A percentile compares a stretch with the other conserved stretches of the same genome.
phyloP scores from a whole-genome alignment of 2,113 vertebrate genomes.

The Bostrychus sinensis region DNA sequence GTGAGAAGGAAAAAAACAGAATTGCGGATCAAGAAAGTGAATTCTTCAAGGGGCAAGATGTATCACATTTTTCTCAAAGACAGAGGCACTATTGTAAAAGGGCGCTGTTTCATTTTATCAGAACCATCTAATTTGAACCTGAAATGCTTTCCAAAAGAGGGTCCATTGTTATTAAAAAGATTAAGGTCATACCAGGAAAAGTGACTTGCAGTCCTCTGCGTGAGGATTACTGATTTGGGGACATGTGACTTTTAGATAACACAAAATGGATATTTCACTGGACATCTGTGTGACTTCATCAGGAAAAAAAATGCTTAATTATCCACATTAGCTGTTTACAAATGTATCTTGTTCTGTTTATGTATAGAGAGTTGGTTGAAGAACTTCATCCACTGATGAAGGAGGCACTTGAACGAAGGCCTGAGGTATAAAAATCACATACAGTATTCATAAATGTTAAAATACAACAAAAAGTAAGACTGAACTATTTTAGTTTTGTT shows the following conservation, averaged over 20 bases:
- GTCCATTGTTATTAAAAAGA: conserved; percentile 48
- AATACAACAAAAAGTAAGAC: no score
- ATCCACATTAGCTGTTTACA: conserved; percentile 2
- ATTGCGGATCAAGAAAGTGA: conserved; percentile 22
- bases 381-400: conserved; percentile 99
- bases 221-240: conserved; percentile 40
- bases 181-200: conserved; percentile 33
- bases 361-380: conserved; percentile 92
- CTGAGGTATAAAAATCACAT: conserved; percentile 85
- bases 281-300: conserved; percentile 9
- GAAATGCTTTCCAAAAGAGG: conserved; percentile 45
- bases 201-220: conserved; percentile 9
- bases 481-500: no score
- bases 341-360: conserved; percentile 25
- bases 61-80: conserved; percentile 35
- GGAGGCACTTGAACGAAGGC: conserved; percentile 95
- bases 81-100: conserved; percentile 45
- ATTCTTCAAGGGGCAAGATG: conserved; percentile 23
- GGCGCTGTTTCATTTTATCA: conserved; percentile 42
- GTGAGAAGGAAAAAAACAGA: conserved; percentile 11
- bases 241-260: conserved; percentile 26
- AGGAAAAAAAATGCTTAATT: neutral
- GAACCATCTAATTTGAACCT: conserved; percentile 50
- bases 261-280: neutral
- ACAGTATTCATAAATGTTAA: no score